These are phyloP conservation scores for Aromia moschata DNA, from an alignment of 2,888 invertebrate genomes.

Conservation along the genomic window DNA sequence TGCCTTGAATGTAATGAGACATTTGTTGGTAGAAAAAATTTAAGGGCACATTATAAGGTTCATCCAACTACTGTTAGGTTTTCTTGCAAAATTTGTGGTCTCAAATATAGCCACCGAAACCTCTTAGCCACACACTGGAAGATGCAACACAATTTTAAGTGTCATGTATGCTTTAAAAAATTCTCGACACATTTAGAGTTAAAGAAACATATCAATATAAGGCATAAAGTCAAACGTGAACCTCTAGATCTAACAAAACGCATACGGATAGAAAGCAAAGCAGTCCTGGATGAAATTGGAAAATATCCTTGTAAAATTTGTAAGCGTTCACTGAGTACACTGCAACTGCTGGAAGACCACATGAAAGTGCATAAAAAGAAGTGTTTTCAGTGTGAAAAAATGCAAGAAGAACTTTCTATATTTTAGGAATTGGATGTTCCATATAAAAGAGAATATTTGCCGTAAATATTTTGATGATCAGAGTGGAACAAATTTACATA, in stretches of 20 bases:
- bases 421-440: constrained; percentile 11
- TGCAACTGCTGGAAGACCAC: neutral
- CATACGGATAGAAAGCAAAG: neutral
- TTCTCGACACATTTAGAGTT: neutral
- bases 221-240: neutral
- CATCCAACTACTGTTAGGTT: neutral
- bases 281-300: too few relatives aligned
- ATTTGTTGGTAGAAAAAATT: neutral
- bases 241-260: neutral
- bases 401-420: constrained; percentile 6
- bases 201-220: neutral
- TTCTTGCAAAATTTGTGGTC: constrained; percentile 3
- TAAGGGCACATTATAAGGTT: neutral
- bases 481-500: neutral
- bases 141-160: neutral
- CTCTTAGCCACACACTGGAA: neutral
- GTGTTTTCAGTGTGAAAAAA: neutral
- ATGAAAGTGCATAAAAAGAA: constrained; percentile 5
- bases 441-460: constrained; percentile 2
- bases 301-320: constrained; percentile 1
- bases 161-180: neutral
- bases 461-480: neutral
- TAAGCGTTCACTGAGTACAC: neutral
- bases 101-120: neutral
- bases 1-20: constrained; percentile 2